These are phyloP conservation scores for Tachystola acroxantha DNA, from an alignment of 2,888 invertebrate species.

Conservation along the genomic window DNA sequence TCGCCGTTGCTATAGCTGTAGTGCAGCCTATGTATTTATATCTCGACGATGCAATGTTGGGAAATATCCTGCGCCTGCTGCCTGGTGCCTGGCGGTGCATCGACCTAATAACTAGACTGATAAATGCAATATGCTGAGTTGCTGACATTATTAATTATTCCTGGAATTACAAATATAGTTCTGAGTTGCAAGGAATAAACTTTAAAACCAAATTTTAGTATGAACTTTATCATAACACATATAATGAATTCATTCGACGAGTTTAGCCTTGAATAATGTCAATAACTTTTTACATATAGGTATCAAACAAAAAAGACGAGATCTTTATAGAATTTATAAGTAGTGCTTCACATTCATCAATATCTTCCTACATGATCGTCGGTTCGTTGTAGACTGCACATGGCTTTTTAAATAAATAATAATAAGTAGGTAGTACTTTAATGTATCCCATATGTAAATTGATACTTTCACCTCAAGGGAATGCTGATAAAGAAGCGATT, in stretches of 20 bases:
- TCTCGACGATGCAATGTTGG: constrained; percentile 13
- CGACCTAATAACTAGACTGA: constrained; percentile 35
- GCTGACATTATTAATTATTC: not conserved
- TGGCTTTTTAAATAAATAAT: too few relatives aligned
- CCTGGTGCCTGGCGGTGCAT: constrained; percentile 34
- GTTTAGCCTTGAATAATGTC: not conserved
- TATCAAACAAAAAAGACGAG: not conserved
- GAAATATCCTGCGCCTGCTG: constrained; percentile 25
- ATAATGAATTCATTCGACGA: too few relatives aligned
- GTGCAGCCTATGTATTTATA: constrained; percentile 7
- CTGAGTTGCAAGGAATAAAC: too few relatives aligned
- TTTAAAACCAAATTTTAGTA: too few relatives aligned
- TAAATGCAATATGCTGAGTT: constrained; percentile 23
- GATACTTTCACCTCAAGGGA: too few relatives aligned
- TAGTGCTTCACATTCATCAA: too few relatives aligned
- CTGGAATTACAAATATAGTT: too few relatives aligned
- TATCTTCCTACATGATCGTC: too few relatives aligned
- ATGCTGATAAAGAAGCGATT: not conserved
- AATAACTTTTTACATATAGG: not conserved
- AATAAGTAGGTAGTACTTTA: too few relatives aligned
- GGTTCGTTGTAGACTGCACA: too few relatives aligned
- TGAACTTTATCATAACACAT: too few relatives aligned
- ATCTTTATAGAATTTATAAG: not conserved
- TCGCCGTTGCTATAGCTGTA: constrained; percentile 3
- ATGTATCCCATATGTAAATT: too few relatives aligned